Conservation (phyloP, 2,797 vertebrate species). For the Cygnus olor region DNA sequence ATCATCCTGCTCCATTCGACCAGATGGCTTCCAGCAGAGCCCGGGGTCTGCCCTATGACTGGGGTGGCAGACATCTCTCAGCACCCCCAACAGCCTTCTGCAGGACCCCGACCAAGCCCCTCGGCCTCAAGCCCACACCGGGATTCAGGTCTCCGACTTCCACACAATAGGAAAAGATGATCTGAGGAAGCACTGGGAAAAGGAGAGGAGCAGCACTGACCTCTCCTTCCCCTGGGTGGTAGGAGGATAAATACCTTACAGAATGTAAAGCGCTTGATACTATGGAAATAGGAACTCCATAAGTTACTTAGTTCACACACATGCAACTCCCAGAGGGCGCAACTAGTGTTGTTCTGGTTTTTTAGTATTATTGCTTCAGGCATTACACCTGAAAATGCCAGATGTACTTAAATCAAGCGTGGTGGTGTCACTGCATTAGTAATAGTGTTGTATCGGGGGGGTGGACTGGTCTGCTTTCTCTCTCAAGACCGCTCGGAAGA, state of each 20-base stretch:
- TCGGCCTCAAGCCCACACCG: background rate
- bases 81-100: background rate
- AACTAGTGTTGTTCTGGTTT: slow-evolving; percentile 46
- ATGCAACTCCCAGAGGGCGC: slow-evolving; percentile 44
- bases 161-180: background rate
- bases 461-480: slow-evolving; percentile 45
- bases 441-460: slow-evolving; percentile 51
- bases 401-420: slow-evolving; percentile 62
- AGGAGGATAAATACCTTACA: slow-evolving; percentile 29
- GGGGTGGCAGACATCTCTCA: background rate
- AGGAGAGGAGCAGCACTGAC: background rate
- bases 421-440: slow-evolving; percentile 52
- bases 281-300: slow-evolving; percentile 47
- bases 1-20: background rate
- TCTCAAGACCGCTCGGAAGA: background rate
- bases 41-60: background rate
- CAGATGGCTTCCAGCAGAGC: background rate
- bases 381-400: slow-evolving; percentile 75
- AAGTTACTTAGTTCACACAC: slow-evolving; percentile 64
- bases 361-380: slow-evolving; percentile 69
- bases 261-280: slow-evolving; percentile 49
- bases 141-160: background rate
- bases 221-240: background rate
- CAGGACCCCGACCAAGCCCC: fast-evolving
- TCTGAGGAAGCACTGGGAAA: background rate